phyloP scores from a whole-genome alignment of 2,888 invertebrate genomes.

The Leuctra nigra region DNA sequence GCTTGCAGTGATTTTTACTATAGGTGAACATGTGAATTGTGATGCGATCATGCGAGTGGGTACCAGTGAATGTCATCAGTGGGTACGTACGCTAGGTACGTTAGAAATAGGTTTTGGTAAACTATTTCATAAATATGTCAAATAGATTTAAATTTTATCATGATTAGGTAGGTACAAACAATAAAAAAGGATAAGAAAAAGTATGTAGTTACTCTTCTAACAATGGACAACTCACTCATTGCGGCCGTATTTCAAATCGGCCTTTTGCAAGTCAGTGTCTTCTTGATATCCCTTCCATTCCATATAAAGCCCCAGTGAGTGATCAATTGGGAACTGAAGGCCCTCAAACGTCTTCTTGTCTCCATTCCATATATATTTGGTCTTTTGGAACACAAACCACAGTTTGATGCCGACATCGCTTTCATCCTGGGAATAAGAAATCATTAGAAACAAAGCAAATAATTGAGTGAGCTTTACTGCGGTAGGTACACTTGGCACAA shows the following conservation, averaged over 20 bases:
- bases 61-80: no score
- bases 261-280: conserved; percentile 67
- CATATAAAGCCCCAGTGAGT: conserved; percentile 61
- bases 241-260: conserved; percentile 78
- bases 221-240: conserved; percentile 80
- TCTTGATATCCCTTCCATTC: conserved; percentile 83
- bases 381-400: conserved; percentile 97
- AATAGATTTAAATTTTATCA: no score
- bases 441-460: neutral
- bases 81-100: no score
- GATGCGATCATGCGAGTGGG: no score
- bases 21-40: no score
- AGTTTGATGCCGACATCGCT: conserved; percentile 49
- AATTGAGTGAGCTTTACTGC: neutral
- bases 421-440: conserved; percentile 37
- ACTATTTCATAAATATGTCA: no score
- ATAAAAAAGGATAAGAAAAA: no score
- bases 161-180: no score
- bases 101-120: no score
- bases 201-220: no score
- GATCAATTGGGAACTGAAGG: conserved; percentile 77
- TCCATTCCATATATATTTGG: conserved; percentile 87
- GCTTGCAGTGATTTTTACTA: no score
- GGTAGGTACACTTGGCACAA: no score
- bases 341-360: conserved; percentile 74